phyloP scores from a whole-genome alignment of 2,113 vertebrate species.

The Pseudolaguvia tuberculata region DNA sequence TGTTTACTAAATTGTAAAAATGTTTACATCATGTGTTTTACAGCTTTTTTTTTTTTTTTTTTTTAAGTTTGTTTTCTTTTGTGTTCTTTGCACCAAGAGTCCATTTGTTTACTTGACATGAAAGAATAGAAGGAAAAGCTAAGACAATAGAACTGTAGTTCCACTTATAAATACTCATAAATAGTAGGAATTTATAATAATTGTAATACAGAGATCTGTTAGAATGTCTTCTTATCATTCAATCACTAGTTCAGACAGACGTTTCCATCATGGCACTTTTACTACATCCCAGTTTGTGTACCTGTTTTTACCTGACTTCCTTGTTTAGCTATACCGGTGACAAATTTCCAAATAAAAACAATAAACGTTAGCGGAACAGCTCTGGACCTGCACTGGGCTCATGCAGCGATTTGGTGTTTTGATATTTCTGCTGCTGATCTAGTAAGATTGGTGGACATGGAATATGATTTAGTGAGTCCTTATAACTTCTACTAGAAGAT shows the following conservation, averaged over 20 bases:
- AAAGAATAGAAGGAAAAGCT: not conserved
- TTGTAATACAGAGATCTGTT: conserved; percentile 37
- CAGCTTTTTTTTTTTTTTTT: conserved; percentile 24
- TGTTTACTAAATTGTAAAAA: conserved; percentile 4
- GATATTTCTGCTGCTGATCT: too few relatives aligned
- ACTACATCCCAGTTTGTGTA: not conserved
- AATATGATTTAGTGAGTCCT: not conserved
- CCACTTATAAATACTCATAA: conserved; percentile 7
- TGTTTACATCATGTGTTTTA: conserved; percentile 9
- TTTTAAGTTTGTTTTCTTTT: conserved; percentile 23
- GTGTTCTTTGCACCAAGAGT: conserved; percentile 35
- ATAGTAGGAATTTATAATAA: not conserved
- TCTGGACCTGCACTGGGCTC: not conserved
- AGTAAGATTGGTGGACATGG: too few relatives aligned
- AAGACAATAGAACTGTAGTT: conserved; percentile 10
- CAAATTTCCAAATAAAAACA: not conserved
- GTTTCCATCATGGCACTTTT: not conserved
- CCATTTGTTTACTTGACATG: conserved; percentile 28
- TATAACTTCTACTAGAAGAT: too few relatives aligned
- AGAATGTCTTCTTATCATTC: not conserved
- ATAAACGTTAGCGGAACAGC: too few relatives aligned
- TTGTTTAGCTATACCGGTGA: not conserved
- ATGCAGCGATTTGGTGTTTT: not conserved
- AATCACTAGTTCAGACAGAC: not conserved
- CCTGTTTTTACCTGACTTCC: conserved; percentile 7